These are phyloP conservation scores for Aurelia sp. DNA, from an alignment of 30 jellyfish, hydroid and myxozoan species.

Conservation along the genomic window DNA sequence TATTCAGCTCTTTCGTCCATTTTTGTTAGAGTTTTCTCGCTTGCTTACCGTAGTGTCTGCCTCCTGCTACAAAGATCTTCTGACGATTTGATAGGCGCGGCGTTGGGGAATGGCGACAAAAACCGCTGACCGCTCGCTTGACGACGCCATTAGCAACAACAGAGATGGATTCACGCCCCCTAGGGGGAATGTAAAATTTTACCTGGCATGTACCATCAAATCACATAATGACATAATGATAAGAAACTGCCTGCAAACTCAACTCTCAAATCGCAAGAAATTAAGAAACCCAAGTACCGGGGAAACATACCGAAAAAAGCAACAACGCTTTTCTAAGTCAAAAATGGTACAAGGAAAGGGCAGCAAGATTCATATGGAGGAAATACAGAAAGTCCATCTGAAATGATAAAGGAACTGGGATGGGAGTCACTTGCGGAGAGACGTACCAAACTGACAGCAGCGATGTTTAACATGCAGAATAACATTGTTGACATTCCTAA, in stretches of 20 bases:
- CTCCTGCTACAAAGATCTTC: not conserved
- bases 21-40: not conserved
- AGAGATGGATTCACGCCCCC: not conserved
- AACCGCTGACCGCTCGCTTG: slow-evolving; percentile 1
- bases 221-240: too few species aligned
- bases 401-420: slow-evolving; percentile 52
- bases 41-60: slow-evolving; percentile 3
- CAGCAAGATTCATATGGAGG: slow-evolving; percentile 32
- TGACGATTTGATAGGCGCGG: slow-evolving; percentile 40
- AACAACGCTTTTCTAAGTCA: too few species aligned
- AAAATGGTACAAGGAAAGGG: too few species aligned
- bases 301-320: too few species aligned
- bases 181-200: not conserved
- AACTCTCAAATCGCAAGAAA: too few species aligned
- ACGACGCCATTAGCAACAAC: not conserved
- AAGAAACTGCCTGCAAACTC: too few species aligned
- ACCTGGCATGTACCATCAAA: too few species aligned
- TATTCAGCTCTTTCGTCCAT: slow-evolving; percentile 89
- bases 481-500: slow-evolving; percentile 24
- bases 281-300: too few species aligned
- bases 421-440: slow-evolving; percentile 44
- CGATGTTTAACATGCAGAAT: slow-evolving; percentile 29
- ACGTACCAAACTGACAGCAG: slow-evolving; percentile 13
- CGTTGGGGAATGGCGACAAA: slow-evolving; percentile 9
- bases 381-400: slow-evolving; percentile 50